These are phyloP conservation scores for Eulemur macaco DNA, from an alignment of 2,113 vertebrate species.

Conservation along the genomic window DNA sequence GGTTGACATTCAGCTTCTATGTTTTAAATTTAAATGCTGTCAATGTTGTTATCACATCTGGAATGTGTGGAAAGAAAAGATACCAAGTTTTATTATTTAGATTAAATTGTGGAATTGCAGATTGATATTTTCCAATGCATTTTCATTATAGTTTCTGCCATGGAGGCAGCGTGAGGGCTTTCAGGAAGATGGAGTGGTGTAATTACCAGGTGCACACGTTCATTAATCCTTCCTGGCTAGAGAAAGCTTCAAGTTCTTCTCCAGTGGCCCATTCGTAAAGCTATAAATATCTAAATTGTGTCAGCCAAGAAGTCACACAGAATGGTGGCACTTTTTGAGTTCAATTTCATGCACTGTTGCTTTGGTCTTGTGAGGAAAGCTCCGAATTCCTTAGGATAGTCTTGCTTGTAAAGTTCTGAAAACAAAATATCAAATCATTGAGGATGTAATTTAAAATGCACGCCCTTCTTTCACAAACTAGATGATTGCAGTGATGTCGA, in stretches of 20 bases:
- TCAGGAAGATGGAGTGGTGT: constrained; percentile 88
- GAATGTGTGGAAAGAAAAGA: constrained; percentile 71
- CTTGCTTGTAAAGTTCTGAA: constrained; percentile 79
- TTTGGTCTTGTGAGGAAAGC: constrained; percentile 83
- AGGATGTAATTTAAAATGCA: constrained; percentile 65
- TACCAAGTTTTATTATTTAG: constrained; percentile 81
- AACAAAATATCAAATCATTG: constrained; percentile 75
- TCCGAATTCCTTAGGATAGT: constrained; percentile 81
- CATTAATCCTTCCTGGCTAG: constrained; percentile 89
- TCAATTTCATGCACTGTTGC: constrained; percentile 90
- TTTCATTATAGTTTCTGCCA: constrained; percentile 86
- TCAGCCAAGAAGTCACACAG: constrained; percentile 87
- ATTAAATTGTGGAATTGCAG: constrained; percentile 82
- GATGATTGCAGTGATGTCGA: not conserved
- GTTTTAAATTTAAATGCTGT: constrained; percentile 66
- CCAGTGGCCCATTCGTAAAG: constrained; percentile 88
- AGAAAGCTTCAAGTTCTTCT: constrained; percentile 88
- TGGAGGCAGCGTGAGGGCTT: constrained; percentile 82
- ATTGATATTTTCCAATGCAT: constrained; percentile 85
- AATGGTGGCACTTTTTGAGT: constrained; percentile 87
- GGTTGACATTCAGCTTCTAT: constrained; percentile 58
- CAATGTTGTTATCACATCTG: constrained; percentile 69
- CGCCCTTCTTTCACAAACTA: not conserved
- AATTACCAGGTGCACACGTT: constrained; percentile 91
- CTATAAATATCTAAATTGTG: constrained; percentile 92